Evolutionary conservation across 2,797 vertebrate species (phyloP).

Genomic region (Myoxocephalus aenaeus): DNA sequence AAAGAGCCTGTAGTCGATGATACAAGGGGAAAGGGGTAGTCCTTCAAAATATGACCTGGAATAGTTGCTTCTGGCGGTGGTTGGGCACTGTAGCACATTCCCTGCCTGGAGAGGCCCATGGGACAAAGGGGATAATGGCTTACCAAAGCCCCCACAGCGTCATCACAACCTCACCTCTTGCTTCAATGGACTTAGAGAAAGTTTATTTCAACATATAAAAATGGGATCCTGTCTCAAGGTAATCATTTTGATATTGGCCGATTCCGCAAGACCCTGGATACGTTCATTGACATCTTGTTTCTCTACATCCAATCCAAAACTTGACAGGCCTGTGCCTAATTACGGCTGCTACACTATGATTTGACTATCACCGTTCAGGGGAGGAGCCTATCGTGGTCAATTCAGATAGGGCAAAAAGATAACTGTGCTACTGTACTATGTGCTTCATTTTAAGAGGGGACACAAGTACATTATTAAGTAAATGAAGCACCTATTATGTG

Average conservation of each 20-base stretch:
- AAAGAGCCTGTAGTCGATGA: conserved; percentile 45
- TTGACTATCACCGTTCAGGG: background rate
- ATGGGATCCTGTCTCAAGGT: background rate
- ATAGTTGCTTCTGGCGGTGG: conserved; percentile 48
- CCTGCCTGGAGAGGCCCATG: conserved; percentile 38
- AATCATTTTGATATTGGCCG: background rate
- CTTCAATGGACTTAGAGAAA: conserved; percentile 6
- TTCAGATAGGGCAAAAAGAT: background rate
- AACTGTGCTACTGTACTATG: background rate
- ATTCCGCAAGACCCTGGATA: background rate
- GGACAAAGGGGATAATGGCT: conserved; percentile 31
- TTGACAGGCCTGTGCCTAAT: background rate
- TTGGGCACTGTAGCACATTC: conserved; percentile 45
- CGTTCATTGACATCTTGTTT: background rate
- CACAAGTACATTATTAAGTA: background rate
- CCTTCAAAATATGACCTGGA: conserved; percentile 59
- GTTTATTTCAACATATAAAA: conserved; percentile 15
- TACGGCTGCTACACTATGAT: background rate
- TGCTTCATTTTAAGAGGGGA: background rate
- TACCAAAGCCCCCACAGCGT: conserved; percentile 17
- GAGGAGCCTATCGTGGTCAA: background rate
- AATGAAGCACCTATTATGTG: background rate
- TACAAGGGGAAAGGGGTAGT: conserved; percentile 42
- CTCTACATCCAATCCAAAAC: background rate
- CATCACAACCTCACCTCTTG: conserved; percentile 8